Conservation (phyloP, 2,888 invertebrate genomes). For the Parnassius mnemosyne region DNA sequence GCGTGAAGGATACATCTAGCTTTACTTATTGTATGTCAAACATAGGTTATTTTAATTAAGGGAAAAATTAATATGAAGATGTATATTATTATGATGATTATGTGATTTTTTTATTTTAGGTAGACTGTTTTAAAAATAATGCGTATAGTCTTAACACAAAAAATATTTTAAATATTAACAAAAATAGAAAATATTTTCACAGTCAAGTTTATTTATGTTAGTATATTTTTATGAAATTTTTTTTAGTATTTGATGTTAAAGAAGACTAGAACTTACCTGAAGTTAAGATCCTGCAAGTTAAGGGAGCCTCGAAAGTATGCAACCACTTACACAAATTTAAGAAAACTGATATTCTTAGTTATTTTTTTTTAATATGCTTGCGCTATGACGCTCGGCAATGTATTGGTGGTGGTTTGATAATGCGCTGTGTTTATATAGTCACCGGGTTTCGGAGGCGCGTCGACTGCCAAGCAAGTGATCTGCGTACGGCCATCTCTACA, state of each 20-base stretch:
- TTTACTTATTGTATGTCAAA: constrained; percentile 11
- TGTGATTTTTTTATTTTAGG: background rate
- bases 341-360: constrained; percentile 43
- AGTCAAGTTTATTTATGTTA: too few species aligned
- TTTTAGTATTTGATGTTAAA: background rate
- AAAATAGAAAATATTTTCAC: background rate
- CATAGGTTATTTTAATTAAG: background rate
- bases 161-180: background rate
- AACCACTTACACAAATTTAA: constrained; percentile 63
- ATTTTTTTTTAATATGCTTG: constrained; percentile 54
- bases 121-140: background rate
- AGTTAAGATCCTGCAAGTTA: constrained; percentile 58
- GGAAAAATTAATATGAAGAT: background rate
- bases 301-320: constrained; percentile 43
- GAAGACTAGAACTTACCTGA: constrained; percentile 58
- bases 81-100: too few species aligned
- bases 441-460: constrained; percentile 45
- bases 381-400: constrained; percentile 70
- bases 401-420: constrained; percentile 69
- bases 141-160: background rate
- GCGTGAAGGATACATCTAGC: constrained; percentile 23
- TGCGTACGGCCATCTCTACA: constrained; percentile 33
- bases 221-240: too few species aligned
- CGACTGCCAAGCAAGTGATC: constrained; percentile 55
- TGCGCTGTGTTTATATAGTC: constrained; percentile 63